These are phyloP conservation scores for Gyrodactylus salaris DNA, from an alignment of 1,140 invertebrate species.

Conservation along the genomic window DNA sequence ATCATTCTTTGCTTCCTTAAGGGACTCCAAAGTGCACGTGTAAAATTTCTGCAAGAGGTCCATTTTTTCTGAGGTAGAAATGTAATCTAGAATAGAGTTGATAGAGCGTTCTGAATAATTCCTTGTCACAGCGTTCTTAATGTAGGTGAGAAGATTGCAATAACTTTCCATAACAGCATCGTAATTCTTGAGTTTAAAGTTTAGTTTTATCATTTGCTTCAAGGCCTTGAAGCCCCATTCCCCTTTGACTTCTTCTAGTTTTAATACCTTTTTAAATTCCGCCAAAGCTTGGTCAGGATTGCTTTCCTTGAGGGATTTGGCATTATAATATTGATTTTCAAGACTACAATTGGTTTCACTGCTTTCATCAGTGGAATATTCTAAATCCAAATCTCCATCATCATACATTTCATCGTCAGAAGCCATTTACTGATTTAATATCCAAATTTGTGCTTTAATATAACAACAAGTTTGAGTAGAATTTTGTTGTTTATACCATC, in stretches of 20 bases:
- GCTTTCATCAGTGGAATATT: conserved; percentile 26
- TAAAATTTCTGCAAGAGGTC: conserved; percentile 95
- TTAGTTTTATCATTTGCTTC: conserved; percentile 99
- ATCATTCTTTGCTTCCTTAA: conserved; percentile 92
- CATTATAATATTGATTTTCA: conserved; percentile 98
- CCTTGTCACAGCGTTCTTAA: conserved; percentile 84
- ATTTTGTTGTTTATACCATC: too few species aligned
- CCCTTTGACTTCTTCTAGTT: conserved; percentile 83
- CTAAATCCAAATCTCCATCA: conserved; percentile 10
- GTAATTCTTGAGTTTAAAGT: conserved; percentile 75
- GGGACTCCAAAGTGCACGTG: conserved; percentile 79
- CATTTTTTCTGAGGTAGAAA: conserved; percentile 92
- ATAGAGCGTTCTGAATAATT: conserved; percentile 99
- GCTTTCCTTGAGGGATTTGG: conserved; percentile 87
- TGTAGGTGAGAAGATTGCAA: conserved; percentile 76
- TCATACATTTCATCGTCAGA: conserved; percentile 8
- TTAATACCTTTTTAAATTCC: conserved; percentile 72
- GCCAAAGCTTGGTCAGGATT: conserved; percentile 55
- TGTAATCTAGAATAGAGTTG: conserved; percentile 95
- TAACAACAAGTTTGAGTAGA: too few species aligned
- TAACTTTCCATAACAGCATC: conserved; percentile 86
- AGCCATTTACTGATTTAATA: too few species aligned
- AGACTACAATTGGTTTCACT: conserved; percentile 83
- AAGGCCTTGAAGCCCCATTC: conserved; percentile 99
- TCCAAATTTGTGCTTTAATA: too few species aligned